Percentiles rank a stretch among this genome's conserved stretches.
Conservation (phyloP, 2,113 vertebrate genomes). For the Pongo abelii region DNA sequence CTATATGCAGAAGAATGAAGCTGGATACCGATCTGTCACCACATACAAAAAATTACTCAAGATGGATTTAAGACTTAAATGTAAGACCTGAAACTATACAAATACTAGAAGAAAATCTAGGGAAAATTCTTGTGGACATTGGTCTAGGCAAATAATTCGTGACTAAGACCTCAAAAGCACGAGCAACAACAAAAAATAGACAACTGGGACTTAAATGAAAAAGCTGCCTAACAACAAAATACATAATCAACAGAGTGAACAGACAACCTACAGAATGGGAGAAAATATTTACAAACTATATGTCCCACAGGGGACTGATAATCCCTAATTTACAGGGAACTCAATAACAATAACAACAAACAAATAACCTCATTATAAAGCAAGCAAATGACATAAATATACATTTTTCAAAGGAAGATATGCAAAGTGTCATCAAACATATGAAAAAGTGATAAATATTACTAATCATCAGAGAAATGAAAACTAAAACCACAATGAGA, state of each 20-base stretch:
- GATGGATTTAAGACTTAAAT: not conserved
- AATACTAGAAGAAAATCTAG: not conserved
- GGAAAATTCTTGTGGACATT: not conserved
- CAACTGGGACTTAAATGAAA: not conserved
- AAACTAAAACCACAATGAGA: not conserved
- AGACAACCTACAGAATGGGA: not conserved
- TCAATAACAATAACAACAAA: not conserved
- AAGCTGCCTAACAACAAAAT: not conserved
- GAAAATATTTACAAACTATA: not conserved
- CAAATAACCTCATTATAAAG: not conserved
- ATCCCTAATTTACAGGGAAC: not conserved
- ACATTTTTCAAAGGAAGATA: not conserved
- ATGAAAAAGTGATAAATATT: not conserved
- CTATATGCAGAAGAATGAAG: not conserved
- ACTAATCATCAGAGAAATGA: not conserved
- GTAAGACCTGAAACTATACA: not conserved
- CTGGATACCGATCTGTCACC: not conserved
- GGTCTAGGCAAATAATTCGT: not conserved
- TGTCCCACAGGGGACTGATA: not conserved
- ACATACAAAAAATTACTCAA: not conserved
- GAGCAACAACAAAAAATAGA: not conserved
- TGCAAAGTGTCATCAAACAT: not conserved
- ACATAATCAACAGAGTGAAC: not conserved
- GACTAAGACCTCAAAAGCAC: not conserved
- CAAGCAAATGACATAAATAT: not conserved